Base-by-base conservation (phyloP, 2,797 vertebrate species). In the Muraenolepis orangiensis region DNA sequence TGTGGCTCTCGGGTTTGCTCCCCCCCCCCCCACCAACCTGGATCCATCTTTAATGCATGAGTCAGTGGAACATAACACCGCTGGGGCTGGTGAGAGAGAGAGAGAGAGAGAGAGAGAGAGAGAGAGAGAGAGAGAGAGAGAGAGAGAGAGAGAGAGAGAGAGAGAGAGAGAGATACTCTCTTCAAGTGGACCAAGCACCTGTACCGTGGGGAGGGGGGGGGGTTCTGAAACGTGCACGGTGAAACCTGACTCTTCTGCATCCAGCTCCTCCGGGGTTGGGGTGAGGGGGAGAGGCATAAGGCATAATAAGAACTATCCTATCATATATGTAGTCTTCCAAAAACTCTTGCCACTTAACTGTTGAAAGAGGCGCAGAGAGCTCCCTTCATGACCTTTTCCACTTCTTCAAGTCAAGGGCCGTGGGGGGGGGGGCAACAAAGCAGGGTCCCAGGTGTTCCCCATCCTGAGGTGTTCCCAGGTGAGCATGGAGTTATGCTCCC, bases 11-110 rank as follows among this genome's bases (percentile, higher is more conserved):
- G 61, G 40, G 40, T 75, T 68, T 69, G 72, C 66, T 74, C 71
- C 71, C 46, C 64, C 74, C 76, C 82, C 73, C 57, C 74, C 80
- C 81, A 82, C 80, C 82, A 85, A 76, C 73, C 51, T 80, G 74
- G 74, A 82, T 79, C 79, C 67, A 92, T 94, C 83, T 91, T 94
- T 93, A 85, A 94, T 93, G 89, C 88, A 93, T 93, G 94, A 93
- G 86, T 84, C 88, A 77, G 87, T 90, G 91, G 89, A 93, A 94
- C 91, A 81, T 77, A 89, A 93, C 88, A 91, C 91, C 87, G 75
- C 10, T 13, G 38, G 73, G 78, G 76, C 80, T 66, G 70, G 74
- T 72, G 74, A 51, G 16, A 11, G 51, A 10, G 51, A 0, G 23
- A 32, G 36, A 26, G 32, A 14, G n/a, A 31, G 34, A 34, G 30